Percentiles rank a stretch among this genome's conserved stretches.
phyloP scores from a whole-genome alignment of 2,888 invertebrate species.

The Drosophila acutilabella region DNA sequence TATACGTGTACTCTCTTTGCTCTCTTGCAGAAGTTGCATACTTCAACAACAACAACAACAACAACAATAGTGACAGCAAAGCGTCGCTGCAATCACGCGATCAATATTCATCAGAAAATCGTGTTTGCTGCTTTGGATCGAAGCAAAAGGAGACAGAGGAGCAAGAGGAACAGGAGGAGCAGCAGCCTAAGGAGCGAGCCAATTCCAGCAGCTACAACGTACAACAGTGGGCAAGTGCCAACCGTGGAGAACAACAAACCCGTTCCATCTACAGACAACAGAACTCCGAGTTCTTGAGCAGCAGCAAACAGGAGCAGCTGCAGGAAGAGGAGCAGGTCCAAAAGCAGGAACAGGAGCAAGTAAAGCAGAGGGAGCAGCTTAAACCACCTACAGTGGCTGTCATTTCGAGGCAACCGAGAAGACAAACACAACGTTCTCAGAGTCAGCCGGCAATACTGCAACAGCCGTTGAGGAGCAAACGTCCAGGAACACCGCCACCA shows the following conservation, averaged over 20 bases:
- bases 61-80: slow-evolving; percentile 49
- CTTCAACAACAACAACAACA: slow-evolving; percentile 78
- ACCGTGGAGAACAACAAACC: slow-evolving; percentile 7
- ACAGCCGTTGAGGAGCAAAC: slow-evolving; percentile 29
- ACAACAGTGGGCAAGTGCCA: slow-evolving; percentile 54
- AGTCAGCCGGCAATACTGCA: slow-evolving; percentile 64
- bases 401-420: slow-evolving; percentile 51
- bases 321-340: not conserved
- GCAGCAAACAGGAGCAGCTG: slow-evolving; percentile 21
- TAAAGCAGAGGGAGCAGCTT: not conserved
- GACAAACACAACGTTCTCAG: slow-evolving; percentile 50
- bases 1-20: slow-evolving; percentile 74
- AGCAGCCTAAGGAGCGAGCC: slow-evolving; percentile 23
- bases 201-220: slow-evolving; percentile 71
- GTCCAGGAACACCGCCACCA: slow-evolving; percentile 67
- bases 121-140: slow-evolving; percentile 58
- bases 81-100: slow-evolving; percentile 28
- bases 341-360: slow-evolving; percentile 3
- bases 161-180: slow-evolving; percentile 18
- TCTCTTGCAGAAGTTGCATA: slow-evolving; percentile 84
- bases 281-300: slow-evolving; percentile 55
- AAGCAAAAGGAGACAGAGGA: slow-evolving; percentile 23
- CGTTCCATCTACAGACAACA: slow-evolving; percentile 51
- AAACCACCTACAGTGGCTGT: slow-evolving; percentile 10
- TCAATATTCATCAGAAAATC: slow-evolving; percentile 26